phyloP scores from a whole-genome alignment of 2,113 vertebrate species.

The Lophura nycthemera region DNA sequence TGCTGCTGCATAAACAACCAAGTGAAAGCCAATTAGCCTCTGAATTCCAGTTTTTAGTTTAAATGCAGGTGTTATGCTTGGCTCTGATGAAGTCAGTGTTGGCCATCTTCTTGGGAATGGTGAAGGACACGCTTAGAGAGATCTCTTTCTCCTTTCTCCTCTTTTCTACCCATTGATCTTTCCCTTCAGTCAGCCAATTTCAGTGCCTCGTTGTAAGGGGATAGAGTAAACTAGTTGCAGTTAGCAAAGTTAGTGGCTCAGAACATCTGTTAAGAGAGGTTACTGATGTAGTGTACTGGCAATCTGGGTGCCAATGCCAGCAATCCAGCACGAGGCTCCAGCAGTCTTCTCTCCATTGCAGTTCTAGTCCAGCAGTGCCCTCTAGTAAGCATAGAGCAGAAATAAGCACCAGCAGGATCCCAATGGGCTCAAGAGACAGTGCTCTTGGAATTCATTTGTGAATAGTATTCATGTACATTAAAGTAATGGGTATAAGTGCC shows the following conservation, averaged over 20 bases:
- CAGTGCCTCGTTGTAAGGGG: neutral
- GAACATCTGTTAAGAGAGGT: neutral
- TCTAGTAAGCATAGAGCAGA: neutral
- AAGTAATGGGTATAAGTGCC: neutral
- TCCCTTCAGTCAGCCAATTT: neutral
- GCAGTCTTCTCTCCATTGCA: rapidly evolving
- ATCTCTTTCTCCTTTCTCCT: neutral
- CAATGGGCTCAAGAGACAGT: neutral
- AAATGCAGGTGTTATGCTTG: neutral
- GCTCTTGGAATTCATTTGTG: neutral
- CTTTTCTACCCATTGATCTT: neutral
- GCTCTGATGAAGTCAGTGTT: neutral
- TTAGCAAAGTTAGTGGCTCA: neutral
- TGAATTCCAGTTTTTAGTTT: neutral
- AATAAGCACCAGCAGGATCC: neutral
- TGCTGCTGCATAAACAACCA: neutral
- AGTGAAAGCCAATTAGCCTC: neutral
- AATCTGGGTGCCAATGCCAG: neutral
- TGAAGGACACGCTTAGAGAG: neutral
- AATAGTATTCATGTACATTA: neutral
- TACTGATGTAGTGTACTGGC: rapidly evolving
- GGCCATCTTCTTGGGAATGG: neutral
- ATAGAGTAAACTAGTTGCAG: neutral
- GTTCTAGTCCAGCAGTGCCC: neutral
- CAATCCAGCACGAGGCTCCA: rapidly evolving